Conservation (phyloP, 1,140 invertebrate species). For the Goniozus legneri region DNA sequence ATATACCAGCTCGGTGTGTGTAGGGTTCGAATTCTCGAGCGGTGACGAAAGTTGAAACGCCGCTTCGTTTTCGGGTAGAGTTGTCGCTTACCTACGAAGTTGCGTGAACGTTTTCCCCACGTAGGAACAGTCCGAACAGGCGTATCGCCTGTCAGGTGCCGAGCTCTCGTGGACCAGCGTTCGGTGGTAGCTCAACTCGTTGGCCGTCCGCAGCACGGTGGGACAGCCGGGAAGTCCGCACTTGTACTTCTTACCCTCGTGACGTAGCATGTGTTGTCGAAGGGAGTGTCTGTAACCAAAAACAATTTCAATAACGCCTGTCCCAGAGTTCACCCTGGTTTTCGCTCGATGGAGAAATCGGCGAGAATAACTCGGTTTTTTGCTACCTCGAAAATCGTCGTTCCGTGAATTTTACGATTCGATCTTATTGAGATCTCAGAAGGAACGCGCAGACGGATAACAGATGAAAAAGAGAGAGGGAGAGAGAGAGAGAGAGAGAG, state of each 20-base stretch:
- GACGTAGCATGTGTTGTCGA: constrained; percentile 61
- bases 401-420: too few species aligned
- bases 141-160: constrained; percentile 54
- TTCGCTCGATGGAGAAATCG: too few species aligned
- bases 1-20: background rate
- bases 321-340: too few species aligned
- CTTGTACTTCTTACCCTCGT: constrained; percentile 59
- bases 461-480: too few species aligned
- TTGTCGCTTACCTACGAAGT: constrained; percentile 58
- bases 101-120: constrained; percentile 62
- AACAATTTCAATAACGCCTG: too few species aligned
- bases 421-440: too few species aligned
- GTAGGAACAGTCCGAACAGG: constrained; percentile 65
- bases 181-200: constrained; percentile 56
- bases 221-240: constrained; percentile 59
- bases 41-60: background rate
- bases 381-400: too few species aligned
- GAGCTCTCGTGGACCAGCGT: constrained; percentile 44
- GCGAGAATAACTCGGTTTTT: too few species aligned
- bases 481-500: too few species aligned
- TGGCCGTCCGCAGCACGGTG: constrained; percentile 56
- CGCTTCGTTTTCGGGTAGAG: background rate
- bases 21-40: constrained; percentile 12
- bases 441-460: too few species aligned
- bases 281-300: constrained; percentile 59